A percentile compares a stretch with the other conserved stretches of the same genome.
These are phyloP conservation scores for Patiria pectinifera DNA, from an alignment of 53 echinoderm and acorn worm species.

Conservation along the genomic window DNA sequence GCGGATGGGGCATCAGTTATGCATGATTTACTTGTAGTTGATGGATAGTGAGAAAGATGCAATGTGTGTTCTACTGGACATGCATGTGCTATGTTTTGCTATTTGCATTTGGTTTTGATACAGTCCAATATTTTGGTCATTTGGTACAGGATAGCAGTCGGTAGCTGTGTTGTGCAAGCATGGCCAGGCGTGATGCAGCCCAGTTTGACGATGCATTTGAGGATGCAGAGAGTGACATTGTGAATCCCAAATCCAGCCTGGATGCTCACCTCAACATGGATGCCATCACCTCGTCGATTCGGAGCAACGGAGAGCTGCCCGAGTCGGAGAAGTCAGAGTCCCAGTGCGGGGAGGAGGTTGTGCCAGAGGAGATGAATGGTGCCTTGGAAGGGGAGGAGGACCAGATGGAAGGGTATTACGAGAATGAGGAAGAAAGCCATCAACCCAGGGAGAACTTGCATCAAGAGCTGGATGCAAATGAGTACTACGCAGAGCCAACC, in stretches of 20 bases:
- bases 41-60: too few species aligned
- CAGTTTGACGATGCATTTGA: slow-evolving; percentile 99
- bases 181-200: slow-evolving; percentile 86
- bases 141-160: slow-evolving; percentile 24
- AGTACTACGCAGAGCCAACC: slow-evolving; percentile 50
- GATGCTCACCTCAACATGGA: slow-evolving; percentile 48
- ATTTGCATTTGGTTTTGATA: not conserved
- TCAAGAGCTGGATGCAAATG: slow-evolving; percentile 62
- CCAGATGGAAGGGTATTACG: slow-evolving; percentile 62
- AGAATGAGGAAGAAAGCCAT: slow-evolving; percentile 64
- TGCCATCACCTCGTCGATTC: slow-evolving; percentile 48
- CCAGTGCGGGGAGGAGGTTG: slow-evolving; percentile 56
- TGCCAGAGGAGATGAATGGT: slow-evolving; percentile 54
- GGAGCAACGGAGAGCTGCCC: slow-evolving; percentile 91
- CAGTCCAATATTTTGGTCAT: not conserved
- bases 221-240: slow-evolving; percentile 94
- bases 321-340: slow-evolving; percentile 85
- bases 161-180: slow-evolving; percentile 62
- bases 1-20: not conserved
- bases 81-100: not conserved
- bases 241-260: slow-evolving; percentile 68
- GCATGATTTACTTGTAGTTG: too few species aligned
- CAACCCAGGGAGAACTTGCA: slow-evolving; percentile 50
- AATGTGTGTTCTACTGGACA: not conserved
- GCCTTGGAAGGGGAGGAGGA: slow-evolving; percentile 38